Conservation (phyloP, 2,113 vertebrate species). For the Serinus canaria region DNA sequence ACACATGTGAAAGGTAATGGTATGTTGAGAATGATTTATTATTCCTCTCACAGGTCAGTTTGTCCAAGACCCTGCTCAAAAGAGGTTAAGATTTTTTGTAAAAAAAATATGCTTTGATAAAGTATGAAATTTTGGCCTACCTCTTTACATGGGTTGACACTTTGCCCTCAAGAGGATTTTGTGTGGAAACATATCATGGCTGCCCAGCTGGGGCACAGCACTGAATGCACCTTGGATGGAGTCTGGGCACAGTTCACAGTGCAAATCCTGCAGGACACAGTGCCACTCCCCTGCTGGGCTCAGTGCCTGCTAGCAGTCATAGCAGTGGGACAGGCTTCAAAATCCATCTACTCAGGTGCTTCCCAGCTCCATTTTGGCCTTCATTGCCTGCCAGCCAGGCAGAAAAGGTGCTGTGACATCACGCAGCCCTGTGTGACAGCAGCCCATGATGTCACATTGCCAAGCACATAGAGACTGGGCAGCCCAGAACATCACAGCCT, state of each 20-base stretch:
- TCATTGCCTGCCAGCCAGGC: fast-evolving
- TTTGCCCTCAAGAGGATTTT: neutral
- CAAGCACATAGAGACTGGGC: neutral
- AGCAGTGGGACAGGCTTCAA: neutral
- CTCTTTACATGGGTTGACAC: neutral
- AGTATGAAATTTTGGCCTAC: neutral
- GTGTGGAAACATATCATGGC: neutral
- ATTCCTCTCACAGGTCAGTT: neutral
- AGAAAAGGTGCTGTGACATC: neutral
- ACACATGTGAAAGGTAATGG: neutral
- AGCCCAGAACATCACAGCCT: fast-evolving
- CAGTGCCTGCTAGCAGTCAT: neutral
- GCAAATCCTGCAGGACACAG: neutral
- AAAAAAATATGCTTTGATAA: neutral
- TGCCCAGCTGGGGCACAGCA: neutral
- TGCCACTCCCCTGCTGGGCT: neutral
- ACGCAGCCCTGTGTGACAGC: neutral
- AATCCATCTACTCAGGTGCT: neutral
- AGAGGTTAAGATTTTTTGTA: neutral
- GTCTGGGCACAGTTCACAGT: neutral
- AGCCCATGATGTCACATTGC: neutral
- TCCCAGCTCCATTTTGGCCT: neutral
- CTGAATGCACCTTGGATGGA: neutral
- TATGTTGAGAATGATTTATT: neutral
- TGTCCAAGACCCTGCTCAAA: neutral